Base-by-base conservation (phyloP, 2,888 invertebrate species). In the Daptonema setosum region DNA sequence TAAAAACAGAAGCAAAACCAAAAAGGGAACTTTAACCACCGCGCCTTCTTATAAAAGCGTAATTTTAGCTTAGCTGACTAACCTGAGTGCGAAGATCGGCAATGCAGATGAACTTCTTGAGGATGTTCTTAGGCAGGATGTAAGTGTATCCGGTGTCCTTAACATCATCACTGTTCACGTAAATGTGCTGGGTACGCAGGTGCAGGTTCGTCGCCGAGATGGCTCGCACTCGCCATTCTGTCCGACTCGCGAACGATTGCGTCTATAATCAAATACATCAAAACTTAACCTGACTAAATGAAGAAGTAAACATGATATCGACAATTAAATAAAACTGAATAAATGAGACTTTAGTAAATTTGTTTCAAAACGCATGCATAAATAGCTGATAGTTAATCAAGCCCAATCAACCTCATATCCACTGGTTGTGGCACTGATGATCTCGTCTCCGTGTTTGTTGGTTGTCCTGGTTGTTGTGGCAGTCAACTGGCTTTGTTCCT, bases 381-480 rank as follows among this genome's bases (percentile, higher is more conserved):
- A 24, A 48, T 8, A n/a, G 48, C 35, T 11, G 11, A 35, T 11
- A 35, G 35, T 11, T 17, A 11, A 11, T 35, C 35, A 8, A 8
- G 17, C 35, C 35, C 35, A 35, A 8, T 26, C 5, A 26, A 51
- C 52, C 75, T 99, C 97, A 69, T 97, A 99, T 73, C 97, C 97
- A 64, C 90, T 90, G 0, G 97, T 97, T 0, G 97, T 99, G 0
- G 90, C 86, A 0, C 95, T 93, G 64, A 99, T 95, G 64, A 97
- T 99, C 76, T 97, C 95, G 70, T 97, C 97, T 22, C 97, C 95
- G 68, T 97, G 95, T 71, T 97, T 97, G 76, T 95, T 97, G 54
- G 95, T 95, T 0, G 97, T 97, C 60, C 90, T 77, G 0, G 97
- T 99, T 0, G 97, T 97, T 1, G 95, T 97, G 0, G 97, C 95